phyloP scores from a whole-genome alignment of 2,888 invertebrate species.

The Helicoverpa assulta region DNA sequence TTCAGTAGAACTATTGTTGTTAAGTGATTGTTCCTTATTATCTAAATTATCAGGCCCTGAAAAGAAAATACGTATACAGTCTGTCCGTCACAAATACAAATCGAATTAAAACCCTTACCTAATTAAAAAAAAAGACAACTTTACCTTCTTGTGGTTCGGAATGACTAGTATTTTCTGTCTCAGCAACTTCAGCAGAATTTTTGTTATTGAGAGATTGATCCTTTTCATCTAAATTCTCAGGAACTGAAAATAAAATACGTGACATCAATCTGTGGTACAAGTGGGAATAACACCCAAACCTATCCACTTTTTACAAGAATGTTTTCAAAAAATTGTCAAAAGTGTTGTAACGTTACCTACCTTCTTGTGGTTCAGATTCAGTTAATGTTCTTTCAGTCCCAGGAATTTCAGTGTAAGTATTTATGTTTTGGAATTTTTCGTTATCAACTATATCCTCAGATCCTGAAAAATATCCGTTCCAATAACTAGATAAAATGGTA shows the following conservation, averaged over 20 bases:
- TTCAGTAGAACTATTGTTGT: not conserved
- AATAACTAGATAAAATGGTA: too few relatives aligned
- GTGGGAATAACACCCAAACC: too few relatives aligned
- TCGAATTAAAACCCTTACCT: too few relatives aligned
- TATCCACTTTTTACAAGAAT: too few relatives aligned
- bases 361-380: not conserved
- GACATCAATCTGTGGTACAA: too few relatives aligned
- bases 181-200: not conserved
- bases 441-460: not conserved
- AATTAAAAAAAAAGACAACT: not conserved
- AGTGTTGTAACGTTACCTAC: not conserved
- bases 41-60: not conserved
- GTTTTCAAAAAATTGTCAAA: too few relatives aligned
- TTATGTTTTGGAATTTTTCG: not conserved
- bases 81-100: too few relatives aligned
- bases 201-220: not conserved
- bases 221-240: not conserved
- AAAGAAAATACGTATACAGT: not conserved
- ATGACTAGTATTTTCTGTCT: not conserved
- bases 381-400: not conserved
- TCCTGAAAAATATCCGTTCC: slow-evolving; percentile 1
- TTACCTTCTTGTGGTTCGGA: not conserved
- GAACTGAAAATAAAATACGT: slow-evolving; percentile 14
- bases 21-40: not conserved
- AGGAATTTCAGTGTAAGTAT: not conserved